phyloP scores from a whole-genome alignment of 1,140 invertebrate genomes.

The Hormaphis cornu region DNA sequence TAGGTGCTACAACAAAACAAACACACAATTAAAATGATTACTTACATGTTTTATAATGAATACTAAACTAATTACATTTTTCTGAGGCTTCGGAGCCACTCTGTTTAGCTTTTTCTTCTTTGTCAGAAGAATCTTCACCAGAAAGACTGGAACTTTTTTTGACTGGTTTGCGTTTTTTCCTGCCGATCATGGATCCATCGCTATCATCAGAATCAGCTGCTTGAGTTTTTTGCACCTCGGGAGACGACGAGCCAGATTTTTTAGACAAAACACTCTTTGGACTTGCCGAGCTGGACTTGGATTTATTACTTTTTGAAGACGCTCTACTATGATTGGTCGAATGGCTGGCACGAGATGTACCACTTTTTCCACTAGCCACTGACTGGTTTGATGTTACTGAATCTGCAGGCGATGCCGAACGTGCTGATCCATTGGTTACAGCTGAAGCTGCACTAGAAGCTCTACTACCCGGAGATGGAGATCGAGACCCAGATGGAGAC shows the following conservation, averaged over 20 bases:
- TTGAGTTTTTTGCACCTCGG: not conserved
- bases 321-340: slow-evolving; percentile 19
- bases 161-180: slow-evolving; percentile 35
- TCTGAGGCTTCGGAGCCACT: slow-evolving; percentile 40
- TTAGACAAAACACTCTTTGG: slow-evolving; percentile 1
- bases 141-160: slow-evolving; percentile 19
- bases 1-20: slow-evolving; percentile 44
- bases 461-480: slow-evolving; percentile 38
- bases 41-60: not conserved
- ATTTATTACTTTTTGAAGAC: slow-evolving; percentile 19
- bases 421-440: slow-evolving; percentile 39
- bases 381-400: slow-evolving; percentile 31
- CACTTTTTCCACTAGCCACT: slow-evolving; percentile 3
- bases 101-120: slow-evolving; percentile 42
- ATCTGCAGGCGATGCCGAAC: slow-evolving; percentile 19
- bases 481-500: slow-evolving; percentile 40
- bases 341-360: slow-evolving; percentile 4
- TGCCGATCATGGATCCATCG: slow-evolving; percentile 24
- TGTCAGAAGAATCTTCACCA: slow-evolving; percentile 41
- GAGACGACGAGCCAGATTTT: slow-evolving; percentile 9
- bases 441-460: slow-evolving; percentile 40
- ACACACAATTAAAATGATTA: slow-evolving; percentile 1
- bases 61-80: slow-evolving; percentile 25
- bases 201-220: not conserved
- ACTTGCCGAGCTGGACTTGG: slow-evolving; percentile 10